phyloP scores from a whole-genome alignment of 2,888 invertebrate genomes.

The Agriopis aurantiaria region DNA sequence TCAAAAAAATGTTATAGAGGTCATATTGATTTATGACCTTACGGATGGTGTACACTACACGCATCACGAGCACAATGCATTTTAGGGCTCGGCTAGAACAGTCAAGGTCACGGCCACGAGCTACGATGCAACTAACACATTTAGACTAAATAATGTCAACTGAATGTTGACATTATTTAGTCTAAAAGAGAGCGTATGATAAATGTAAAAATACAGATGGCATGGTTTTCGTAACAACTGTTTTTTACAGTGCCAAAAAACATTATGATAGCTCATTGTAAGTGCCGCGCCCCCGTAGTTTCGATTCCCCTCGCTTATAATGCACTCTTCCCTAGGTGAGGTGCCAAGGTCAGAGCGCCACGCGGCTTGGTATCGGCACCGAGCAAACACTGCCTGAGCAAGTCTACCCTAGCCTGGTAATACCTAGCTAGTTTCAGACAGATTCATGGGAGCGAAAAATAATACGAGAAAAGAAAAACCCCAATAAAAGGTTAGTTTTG shows the following conservation, averaged over 20 bases:
- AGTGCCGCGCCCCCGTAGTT: slow-evolving; percentile 8
- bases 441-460: background rate
- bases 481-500: background rate
- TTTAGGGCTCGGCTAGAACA: background rate
- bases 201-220: slow-evolving; percentile 3
- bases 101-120: background rate
- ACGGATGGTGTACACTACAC: too few relatives aligned
- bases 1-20: too few relatives aligned
- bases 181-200: background rate
- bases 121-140: background rate
- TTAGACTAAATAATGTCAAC: background rate
- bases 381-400: slow-evolving; percentile 1
- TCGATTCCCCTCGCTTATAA: slow-evolving; percentile 12
- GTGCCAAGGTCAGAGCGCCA: slow-evolving; percentile 36
- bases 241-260: slow-evolving; percentile 13
- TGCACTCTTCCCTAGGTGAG: slow-evolving; percentile 20
- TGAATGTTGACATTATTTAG: too few relatives aligned
- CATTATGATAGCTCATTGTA: slow-evolving; percentile 2
- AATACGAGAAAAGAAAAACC: background rate
- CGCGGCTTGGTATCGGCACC: slow-evolving; percentile 50
- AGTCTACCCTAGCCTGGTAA: background rate
- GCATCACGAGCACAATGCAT: too few relatives aligned
- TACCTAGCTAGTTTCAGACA: background rate
- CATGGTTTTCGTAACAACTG: slow-evolving; percentile 17
- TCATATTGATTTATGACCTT: too few relatives aligned